phyloP scores from a whole-genome alignment of 2,797 vertebrate species.

The Cirrhinus molitorella region DNA sequence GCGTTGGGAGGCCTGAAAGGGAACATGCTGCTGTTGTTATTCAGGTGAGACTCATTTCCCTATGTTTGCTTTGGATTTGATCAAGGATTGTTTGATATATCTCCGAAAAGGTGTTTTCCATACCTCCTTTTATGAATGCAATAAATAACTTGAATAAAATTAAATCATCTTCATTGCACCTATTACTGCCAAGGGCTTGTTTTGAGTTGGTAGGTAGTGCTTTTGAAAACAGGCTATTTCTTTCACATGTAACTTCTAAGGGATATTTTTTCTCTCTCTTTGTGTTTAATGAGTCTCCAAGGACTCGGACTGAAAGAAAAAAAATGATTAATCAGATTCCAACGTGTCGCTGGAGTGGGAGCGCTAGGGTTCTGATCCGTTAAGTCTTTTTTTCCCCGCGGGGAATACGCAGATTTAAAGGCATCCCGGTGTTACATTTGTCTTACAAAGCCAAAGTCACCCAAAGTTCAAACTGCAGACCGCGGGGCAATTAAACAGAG shows the following conservation, averaged over 20 bases:
- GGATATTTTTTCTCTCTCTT: constrained; percentile 62
- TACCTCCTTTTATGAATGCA: constrained; percentile 42
- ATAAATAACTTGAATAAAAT: constrained; percentile 54
- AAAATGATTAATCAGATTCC: constrained; percentile 96
- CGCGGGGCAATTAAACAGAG: constrained; percentile 89
- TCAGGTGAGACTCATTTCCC: constrained; percentile 80
- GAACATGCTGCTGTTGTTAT: constrained; percentile 83
- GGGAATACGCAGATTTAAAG: constrained; percentile 92
- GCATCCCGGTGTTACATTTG: constrained; percentile 90
- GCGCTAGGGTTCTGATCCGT: constrained; percentile 87
- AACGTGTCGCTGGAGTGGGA: constrained; percentile 86
- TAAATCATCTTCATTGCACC: constrained; percentile 56
- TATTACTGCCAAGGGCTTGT: constrained; percentile 51
- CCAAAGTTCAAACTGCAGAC: constrained; percentile 98
- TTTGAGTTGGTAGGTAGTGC: constrained; percentile 48
- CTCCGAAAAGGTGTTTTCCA: constrained; percentile 39
- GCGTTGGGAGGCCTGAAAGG: constrained; percentile 28
- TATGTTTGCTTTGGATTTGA: not conserved
- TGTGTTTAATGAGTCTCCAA: constrained; percentile 85
- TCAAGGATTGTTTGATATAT: constrained; percentile 16
- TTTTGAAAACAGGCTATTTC: constrained; percentile 67
- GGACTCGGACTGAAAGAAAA: constrained; percentile 75
- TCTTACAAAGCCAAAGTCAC: constrained; percentile 92
- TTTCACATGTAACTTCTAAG: constrained; percentile 58
- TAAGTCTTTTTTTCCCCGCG: constrained; percentile 74